Percentiles rank a stretch among this genome's conserved stretches.
Evolutionary conservation across 1,140 invertebrate genomes (phyloP).

Genomic region (Bombus waltoni): DNA sequence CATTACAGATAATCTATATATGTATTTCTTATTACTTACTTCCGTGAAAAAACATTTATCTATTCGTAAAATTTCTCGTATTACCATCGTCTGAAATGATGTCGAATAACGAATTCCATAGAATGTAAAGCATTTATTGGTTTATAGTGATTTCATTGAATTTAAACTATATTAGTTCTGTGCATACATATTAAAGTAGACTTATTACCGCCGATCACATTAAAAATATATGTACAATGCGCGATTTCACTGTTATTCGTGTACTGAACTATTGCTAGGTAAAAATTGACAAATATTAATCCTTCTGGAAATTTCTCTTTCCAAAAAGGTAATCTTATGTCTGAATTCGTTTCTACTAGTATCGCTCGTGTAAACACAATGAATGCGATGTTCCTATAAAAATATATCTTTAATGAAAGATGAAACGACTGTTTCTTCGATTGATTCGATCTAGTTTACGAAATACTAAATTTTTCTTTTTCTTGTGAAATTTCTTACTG

Average conservation of each 20-base stretch:
- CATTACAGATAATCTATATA: not conserved
- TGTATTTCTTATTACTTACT: not conserved
- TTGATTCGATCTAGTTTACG: slow-evolving; percentile 46
- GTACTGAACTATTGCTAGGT: slow-evolving; percentile 30
- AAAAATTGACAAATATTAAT: slow-evolving; percentile 42
- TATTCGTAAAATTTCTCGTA: not conserved
- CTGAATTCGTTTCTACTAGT: slow-evolving; percentile 48
- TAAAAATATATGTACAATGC: slow-evolving; percentile 64
- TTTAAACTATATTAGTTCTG: slow-evolving; percentile 64
- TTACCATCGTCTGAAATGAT: not conserved
- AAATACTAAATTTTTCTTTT: slow-evolving; percentile 9
- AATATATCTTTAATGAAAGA: slow-evolving; percentile 71
- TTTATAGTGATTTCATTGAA: slow-evolving; percentile 41
- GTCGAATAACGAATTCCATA: slow-evolving; percentile 18
- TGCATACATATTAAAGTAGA: slow-evolving; percentile 66
- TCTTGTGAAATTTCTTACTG: not conserved
- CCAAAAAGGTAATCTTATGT: slow-evolving; percentile 24
- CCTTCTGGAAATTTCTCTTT: slow-evolving; percentile 36
- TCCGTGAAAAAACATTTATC: not conserved
- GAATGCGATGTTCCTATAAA: slow-evolving; percentile 66
- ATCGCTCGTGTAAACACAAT: slow-evolving; percentile 62
- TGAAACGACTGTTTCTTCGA: slow-evolving; percentile 48
- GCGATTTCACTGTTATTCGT: slow-evolving; percentile 44
- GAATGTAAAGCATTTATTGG: slow-evolving; percentile 73
- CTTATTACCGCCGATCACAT: slow-evolving; percentile 59